Evolutionary conservation across 2,113 vertebrate genomes (phyloP).

Genomic region (Vanacampus margaritifer): DNA sequence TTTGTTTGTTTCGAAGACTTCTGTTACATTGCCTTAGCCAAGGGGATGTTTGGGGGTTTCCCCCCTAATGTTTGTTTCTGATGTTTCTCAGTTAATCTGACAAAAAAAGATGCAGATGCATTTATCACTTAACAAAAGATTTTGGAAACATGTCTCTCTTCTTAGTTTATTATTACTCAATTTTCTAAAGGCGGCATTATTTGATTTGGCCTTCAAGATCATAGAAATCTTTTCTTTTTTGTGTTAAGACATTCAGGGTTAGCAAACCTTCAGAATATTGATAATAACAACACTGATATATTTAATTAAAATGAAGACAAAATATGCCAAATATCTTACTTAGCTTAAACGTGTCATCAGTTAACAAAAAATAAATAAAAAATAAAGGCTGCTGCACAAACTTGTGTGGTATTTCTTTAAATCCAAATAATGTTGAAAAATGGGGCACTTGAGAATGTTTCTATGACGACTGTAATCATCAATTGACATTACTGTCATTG

Average conservation of each 20-base stretch:
- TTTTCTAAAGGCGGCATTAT: not conserved
- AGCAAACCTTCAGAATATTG: no score
- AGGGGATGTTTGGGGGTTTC: no score
- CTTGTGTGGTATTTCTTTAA: not conserved
- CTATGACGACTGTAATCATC: conserved; percentile 52
- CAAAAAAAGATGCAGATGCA: not conserved
- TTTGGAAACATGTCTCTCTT: not conserved
- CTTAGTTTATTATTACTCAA: not conserved
- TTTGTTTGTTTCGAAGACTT: no score
- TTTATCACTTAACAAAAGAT: not conserved
- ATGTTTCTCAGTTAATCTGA: not conserved
- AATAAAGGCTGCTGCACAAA: not conserved
- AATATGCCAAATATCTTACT: not conserved
- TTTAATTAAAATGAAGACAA: not conserved
- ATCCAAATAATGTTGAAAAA: conserved; percentile 29
- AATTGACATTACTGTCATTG: conserved; percentile 11
- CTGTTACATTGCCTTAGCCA: no score
- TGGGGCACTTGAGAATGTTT: conserved; percentile 43
- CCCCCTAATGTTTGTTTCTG: no score
- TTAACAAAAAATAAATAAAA: not conserved
- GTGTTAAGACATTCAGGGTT: not conserved
- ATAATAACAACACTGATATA: not conserved
- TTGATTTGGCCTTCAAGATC: not conserved
- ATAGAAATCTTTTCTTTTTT: conserved; percentile 1
- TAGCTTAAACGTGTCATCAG: not conserved